These are phyloP conservation scores for Clamator glandarius DNA, from an alignment of 2,797 vertebrate genomes.

Conservation along the genomic window DNA sequence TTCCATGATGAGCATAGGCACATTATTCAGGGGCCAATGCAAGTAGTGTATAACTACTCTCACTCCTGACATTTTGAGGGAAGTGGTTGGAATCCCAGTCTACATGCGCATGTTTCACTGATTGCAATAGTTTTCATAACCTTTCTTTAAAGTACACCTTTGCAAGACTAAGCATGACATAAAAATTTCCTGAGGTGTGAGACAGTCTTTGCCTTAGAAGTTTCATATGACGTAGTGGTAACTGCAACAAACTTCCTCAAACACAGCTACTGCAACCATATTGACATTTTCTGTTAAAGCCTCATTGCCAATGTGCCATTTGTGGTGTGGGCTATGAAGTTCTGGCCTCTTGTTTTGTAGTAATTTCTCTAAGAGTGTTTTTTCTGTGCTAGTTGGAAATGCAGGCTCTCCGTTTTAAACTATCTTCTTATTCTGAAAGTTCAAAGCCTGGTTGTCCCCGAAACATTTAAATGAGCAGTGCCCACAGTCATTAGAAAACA, in stretches of 20 bases:
- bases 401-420: neutral
- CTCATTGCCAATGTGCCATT: neutral
- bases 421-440: neutral
- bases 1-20: neutral
- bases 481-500: neutral
- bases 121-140: neutral
- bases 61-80: neutral
- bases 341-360: neutral
- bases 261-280: neutral
- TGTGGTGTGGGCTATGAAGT: neutral
- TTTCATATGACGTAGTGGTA: neutral
- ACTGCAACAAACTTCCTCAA: neutral
- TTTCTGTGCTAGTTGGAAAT: neutral
- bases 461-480: neutral
- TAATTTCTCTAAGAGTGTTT: neutral
- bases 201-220: neutral
- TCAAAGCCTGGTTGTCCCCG: neutral
- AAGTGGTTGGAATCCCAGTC: neutral
- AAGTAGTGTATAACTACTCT: rapidly evolving
- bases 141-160: neutral
- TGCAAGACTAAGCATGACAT: neutral
- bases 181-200: neutral
- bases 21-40: neutral
- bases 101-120: neutral
- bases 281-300: neutral